phyloP scores from a whole-genome alignment of 2,888 invertebrate species.

The Clusia tigrina region DNA sequence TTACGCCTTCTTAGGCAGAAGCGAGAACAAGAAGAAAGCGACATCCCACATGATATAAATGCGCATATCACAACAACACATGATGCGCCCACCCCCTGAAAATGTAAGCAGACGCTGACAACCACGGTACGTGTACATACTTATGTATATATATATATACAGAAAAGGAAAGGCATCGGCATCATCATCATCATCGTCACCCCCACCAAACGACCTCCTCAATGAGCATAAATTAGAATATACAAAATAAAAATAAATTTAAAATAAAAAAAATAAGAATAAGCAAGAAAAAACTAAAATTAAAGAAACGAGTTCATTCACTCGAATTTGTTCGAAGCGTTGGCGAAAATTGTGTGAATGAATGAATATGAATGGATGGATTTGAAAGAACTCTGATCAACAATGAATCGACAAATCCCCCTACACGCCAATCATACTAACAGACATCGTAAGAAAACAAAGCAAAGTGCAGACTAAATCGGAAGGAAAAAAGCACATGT shows the following conservation, averaged over 20 bases:
- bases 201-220: neutral
- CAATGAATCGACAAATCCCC: neutral
- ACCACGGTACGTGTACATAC: too few species aligned
- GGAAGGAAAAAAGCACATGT: too few species aligned
- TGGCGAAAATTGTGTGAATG: too few species aligned
- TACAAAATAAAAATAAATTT: neutral
- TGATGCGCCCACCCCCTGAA: too few species aligned
- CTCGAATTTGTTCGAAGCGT: neutral
- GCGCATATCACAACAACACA: too few species aligned
- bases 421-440: too few species aligned
- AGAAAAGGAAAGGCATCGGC: too few species aligned
- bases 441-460: neutral
- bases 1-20: neutral
- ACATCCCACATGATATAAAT: neutral
- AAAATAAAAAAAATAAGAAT: neutral
- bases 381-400: neutral
- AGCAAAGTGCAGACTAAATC: too few species aligned
- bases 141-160: too few species aligned
- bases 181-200: too few species aligned
- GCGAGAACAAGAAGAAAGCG: neutral
- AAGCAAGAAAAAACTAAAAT: neutral
- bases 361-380: neutral
- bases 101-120: too few species aligned
- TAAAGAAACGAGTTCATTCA: neutral
- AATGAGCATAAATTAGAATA: neutral